Percentiles rank a stretch among this genome's conserved stretches.
These are phyloP conservation scores for Yponomeuta cagnagella DNA, from an alignment of 2,888 invertebrate genomes.

Conservation along the genomic window DNA sequence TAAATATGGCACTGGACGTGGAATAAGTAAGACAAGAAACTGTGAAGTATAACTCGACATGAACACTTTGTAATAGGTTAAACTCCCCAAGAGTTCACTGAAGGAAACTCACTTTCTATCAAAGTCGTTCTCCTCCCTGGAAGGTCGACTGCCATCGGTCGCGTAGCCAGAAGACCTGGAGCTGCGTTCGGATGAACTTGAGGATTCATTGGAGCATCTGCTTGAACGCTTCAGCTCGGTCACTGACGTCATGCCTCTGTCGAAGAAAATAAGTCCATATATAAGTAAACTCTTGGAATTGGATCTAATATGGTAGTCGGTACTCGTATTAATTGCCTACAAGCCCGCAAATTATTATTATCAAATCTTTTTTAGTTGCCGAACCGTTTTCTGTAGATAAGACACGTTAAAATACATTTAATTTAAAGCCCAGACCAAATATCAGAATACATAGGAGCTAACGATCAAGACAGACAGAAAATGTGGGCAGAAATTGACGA, in stretches of 20 bases:
- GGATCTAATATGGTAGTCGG: background rate
- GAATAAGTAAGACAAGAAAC: too few relatives aligned
- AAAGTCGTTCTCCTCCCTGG: slow-evolving; percentile 47
- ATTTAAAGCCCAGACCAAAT: too few relatives aligned
- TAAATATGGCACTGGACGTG: too few relatives aligned
- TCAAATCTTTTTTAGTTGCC: background rate
- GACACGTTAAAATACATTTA: too few relatives aligned
- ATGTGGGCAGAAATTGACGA: too few relatives aligned
- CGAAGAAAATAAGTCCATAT: background rate
- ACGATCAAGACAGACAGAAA: too few relatives aligned
- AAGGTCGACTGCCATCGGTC: slow-evolving; percentile 51
- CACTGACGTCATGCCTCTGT: background rate
- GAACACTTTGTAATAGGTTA: too few relatives aligned
- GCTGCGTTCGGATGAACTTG: slow-evolving; percentile 61
- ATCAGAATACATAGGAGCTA: too few relatives aligned
- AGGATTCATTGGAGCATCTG: slow-evolving; percentile 63
- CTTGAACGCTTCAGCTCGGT: slow-evolving; percentile 60
- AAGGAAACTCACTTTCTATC: background rate
- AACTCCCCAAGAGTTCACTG: too few relatives aligned
- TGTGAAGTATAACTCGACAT: too few relatives aligned
- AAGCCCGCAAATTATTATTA: background rate
- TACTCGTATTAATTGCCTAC: background rate
- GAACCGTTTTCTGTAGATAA: too few relatives aligned
- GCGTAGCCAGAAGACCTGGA: slow-evolving; percentile 68
- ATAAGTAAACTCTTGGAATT: too few relatives aligned